Base-by-base conservation (phyloP, 2,888 invertebrate species). In the Tanytarsus gracilentus region DNA sequence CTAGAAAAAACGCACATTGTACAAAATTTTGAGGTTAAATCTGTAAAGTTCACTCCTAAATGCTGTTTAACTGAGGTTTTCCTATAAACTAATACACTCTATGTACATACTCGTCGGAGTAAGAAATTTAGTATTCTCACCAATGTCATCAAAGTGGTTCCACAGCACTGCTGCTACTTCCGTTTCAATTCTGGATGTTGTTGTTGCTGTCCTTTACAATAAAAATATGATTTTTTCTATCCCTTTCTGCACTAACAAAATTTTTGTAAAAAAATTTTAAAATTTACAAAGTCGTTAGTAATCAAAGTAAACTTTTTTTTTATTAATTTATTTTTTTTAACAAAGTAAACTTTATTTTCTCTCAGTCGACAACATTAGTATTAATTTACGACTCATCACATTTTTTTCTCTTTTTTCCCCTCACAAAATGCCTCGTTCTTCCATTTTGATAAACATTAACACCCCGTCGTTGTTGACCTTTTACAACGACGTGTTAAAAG, bases 401-500 rank as follows among this genome's bases (percentile, higher is more conserved):
- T 44, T 44, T 44, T 23, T 44, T 18, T 44, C 44, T 44, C 18
- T 18, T 44, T 44, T 18, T 11, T 3, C 11, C 11, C 21, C 23
- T 23, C 23, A 5, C 21, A 11, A 3, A 23, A 36, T 36, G n/a
- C 16, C n/a, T 36, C 36, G 36, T 36, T 14, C 36, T 36, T 36
- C 36, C 36, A 36, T 36, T 16, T 36, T 36, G n/a, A 14, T 36
- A 18, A 16, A n/a, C n/a, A n/a, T n/a, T n/a, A n/a, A n/a, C n/a
- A n/a, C n/a, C n/a, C n/a, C n/a, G n/a, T n/a, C n/a, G n/a, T n/a
- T n/a, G n/a, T n/a, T n/a, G n/a, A n/a, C 6, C n/a, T 33, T 33
- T 2, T 33, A n/a, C 2, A 5, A 11, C 3, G 9, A 33, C 6
- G 6, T 11, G 18, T 18, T 44, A n/a, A 44, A 69, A 91, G 90